Base-by-base conservation (phyloP, 2,888 invertebrate genomes). In the Cheilosia grossa region DNA sequence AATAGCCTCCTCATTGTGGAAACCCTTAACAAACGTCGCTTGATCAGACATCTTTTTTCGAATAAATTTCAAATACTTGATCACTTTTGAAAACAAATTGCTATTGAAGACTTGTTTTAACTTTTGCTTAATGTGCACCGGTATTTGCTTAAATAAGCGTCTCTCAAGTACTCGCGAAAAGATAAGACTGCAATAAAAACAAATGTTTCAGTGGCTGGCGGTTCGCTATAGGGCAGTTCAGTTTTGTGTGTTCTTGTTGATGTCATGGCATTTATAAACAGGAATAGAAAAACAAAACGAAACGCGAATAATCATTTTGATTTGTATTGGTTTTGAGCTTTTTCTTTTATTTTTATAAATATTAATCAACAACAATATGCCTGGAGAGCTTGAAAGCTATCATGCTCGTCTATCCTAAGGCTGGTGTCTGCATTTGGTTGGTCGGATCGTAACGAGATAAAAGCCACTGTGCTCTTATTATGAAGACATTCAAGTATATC, bases 1-100 rank as follows among this genome's bases (percentile, higher is more conserved):
- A 0, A 95, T 94, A 33, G 92, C 91, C 49, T 92, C 91, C 87
- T 93, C 93, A 91, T 95, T 93, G 88, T 95, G 95, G 88, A 95
- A 95, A 37, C 93, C 94, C 87, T 93, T 92, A 0, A 94, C 93
- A 88, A 93, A 95, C 1, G 95, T 95, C 77, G 92, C 89, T n/a
- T 95, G 95, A 17, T 89, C 67, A 64, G 85, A 75, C 86, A 80
- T 86, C 0, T 63, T 82, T n/a, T 64, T 30, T 70, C 78, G 89
- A 90, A 30, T 17, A 70, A 15, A 30, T 42, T 47, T 42, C n/a
- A 2, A 15, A 40, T 6, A 51, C 17, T 30, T n/a, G 15, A 56
- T 67, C 17, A 73, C 47, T 53, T 10, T 7, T 13, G 40, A 27
- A 51, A 17, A 40, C 17, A 42, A 51, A 61, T 10, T 24, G 40